These are phyloP conservation scores for Miltochrista miniata DNA, from an alignment of 2,888 invertebrate species.

Conservation along the genomic window DNA sequence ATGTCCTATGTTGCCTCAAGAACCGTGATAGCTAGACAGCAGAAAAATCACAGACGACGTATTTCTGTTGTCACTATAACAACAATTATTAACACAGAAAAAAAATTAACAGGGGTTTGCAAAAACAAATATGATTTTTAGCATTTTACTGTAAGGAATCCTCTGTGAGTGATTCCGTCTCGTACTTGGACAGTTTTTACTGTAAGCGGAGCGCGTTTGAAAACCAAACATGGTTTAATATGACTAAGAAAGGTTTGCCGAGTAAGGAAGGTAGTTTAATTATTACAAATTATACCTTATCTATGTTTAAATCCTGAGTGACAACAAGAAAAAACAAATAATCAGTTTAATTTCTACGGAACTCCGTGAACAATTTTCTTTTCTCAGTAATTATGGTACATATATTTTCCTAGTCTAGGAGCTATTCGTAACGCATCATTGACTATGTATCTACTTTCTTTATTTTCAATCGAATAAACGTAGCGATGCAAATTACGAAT, in stretches of 20 bases:
- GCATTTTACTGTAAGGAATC: slow-evolving; percentile 19
- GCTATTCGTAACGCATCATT: not conserved
- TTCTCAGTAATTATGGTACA: not conserved
- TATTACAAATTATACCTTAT: slow-evolving; percentile 26
- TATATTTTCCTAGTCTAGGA: not conserved
- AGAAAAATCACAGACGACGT: no score
- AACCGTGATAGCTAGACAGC: no score
- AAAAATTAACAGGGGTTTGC: no score
- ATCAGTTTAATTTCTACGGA: slow-evolving; percentile 1
- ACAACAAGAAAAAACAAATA: not conserved
- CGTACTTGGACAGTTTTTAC: not conserved
- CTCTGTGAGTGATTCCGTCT: slow-evolving; percentile 1
- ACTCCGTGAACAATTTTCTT: not conserved
- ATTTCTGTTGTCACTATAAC: no score
- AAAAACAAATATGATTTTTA: slow-evolving; percentile 13
- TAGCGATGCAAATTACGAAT: no score
- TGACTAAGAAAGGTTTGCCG: slow-evolving; percentile 12
- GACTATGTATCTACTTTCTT: slow-evolving; percentile 1
- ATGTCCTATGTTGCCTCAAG: no score
- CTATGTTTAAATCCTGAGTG: slow-evolving; percentile 19
- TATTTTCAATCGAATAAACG: slow-evolving; percentile 20
- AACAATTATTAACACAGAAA: no score
- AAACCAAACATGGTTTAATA: slow-evolving; percentile 20
- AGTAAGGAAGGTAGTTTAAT: slow-evolving; percentile 18
- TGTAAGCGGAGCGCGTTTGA: slow-evolving; percentile 24